A percentile compares a stretch with the other conserved stretches of the same genome.
These are phyloP conservation scores for Antheraea assamensis DNA, from an alignment of 2,888 invertebrate species.

Conservation along the genomic window DNA sequence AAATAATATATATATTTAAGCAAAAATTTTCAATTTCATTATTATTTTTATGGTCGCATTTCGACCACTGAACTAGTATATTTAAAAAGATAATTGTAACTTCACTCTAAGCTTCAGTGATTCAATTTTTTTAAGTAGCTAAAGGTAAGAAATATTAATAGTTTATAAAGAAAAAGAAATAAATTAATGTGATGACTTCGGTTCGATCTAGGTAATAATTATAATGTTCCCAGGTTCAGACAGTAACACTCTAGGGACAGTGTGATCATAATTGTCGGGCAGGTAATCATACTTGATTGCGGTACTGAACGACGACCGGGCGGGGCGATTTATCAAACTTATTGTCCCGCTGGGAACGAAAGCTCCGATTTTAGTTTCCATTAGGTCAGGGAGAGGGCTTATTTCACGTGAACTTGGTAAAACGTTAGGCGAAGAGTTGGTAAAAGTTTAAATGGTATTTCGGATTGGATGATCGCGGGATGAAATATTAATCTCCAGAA, in stretches of 20 bases:
- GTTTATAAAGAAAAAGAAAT: too few species aligned
- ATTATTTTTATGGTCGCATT: too few species aligned
- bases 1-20: too few species aligned
- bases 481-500: background rate
- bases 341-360: slow-evolving; percentile 25
- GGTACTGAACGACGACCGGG: slow-evolving; percentile 19
- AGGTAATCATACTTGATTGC: slow-evolving; percentile 24
- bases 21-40: too few species aligned
- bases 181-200: background rate
- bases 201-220: background rate
- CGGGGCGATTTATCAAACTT: slow-evolving; percentile 29
- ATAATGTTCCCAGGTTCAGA: slow-evolving; percentile 1
- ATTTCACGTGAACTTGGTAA: slow-evolving; percentile 18
- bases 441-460: slow-evolving; percentile 21
- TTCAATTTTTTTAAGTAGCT: too few species aligned
- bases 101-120: too few species aligned
- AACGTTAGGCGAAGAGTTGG: background rate
- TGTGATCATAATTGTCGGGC: slow-evolving; percentile 21
- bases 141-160: too few species aligned
- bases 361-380: slow-evolving; percentile 26
- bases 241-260: slow-evolving; percentile 4
- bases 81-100: too few species aligned
- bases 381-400: slow-evolving; percentile 21
- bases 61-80: too few species aligned
- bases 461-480: slow-evolving; percentile 7